Evolutionary conservation across 2,888 invertebrate species (phyloP).

Genomic region (Pegoplata infirma): DNA sequence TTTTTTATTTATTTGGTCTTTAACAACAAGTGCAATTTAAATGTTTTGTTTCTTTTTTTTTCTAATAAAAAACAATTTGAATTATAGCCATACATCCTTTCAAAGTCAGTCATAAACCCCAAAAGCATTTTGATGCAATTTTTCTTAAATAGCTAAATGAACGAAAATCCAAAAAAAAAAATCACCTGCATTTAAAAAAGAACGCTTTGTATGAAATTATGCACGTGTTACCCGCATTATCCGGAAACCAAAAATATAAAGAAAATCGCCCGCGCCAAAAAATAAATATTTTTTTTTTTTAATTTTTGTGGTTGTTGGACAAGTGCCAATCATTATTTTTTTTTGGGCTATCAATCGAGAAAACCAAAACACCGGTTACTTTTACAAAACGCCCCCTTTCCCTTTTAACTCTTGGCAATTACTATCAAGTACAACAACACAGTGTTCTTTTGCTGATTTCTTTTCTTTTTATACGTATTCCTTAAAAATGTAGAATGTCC

Average conservation of each 20-base stretch:
- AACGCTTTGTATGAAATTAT: background rate
- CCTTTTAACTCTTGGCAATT: slow-evolving; percentile 55
- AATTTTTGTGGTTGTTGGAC: slow-evolving; percentile 33
- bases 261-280: slow-evolving; percentile 59
- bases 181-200: slow-evolving; percentile 46
- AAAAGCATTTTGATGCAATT: slow-evolving; percentile 53
- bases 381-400: slow-evolving; percentile 54
- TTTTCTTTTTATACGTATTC: slow-evolving; percentile 1
- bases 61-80: background rate
- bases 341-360: slow-evolving; percentile 46
- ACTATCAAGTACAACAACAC: slow-evolving; percentile 29
- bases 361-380: slow-evolving; percentile 60
- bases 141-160: slow-evolving; percentile 13
- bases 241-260: slow-evolving; percentile 9
- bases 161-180: slow-evolving; percentile 22
- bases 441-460: slow-evolving; percentile 52
- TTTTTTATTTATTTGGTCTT: background rate
- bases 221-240: slow-evolving; percentile 53
- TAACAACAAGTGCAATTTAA: slow-evolving; percentile 21
- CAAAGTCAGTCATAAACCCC: slow-evolving; percentile 11
- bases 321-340: slow-evolving; percentile 60
- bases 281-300: slow-evolving; percentile 8
- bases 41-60: too few species aligned
- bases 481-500: slow-evolving; percentile 11
- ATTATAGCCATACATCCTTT: slow-evolving; percentile 29